phyloP scores from a whole-genome alignment of 2,888 invertebrate species.

The Cantharis rustica region DNA sequence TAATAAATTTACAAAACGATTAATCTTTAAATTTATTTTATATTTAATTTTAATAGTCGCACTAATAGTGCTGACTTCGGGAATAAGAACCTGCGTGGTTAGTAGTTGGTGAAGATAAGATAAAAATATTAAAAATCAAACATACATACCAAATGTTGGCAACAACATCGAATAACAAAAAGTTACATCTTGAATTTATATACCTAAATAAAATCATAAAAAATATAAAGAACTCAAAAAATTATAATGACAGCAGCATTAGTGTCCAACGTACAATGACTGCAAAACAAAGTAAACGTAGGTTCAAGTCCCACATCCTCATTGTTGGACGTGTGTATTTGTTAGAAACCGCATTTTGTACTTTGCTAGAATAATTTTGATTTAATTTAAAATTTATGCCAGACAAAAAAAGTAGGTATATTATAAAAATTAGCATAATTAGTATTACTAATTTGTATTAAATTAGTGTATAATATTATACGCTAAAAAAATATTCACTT shows the following conservation, averaged over 20 bases:
- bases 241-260: no score
- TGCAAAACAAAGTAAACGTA: background rate
- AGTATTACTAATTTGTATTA: constrained; percentile 10
- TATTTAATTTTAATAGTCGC: no score
- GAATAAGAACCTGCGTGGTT: no score
- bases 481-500: constrained; percentile 15
- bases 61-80: no score
- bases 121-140: no score
- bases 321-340: background rate
- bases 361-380: background rate
- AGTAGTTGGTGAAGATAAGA: no score
- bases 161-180: no score
- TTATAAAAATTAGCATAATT: constrained; percentile 12
- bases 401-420: constrained; percentile 1
- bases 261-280: background rate
- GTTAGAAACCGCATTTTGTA: background rate
- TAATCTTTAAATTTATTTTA: no score
- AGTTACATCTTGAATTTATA: no score
- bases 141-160: no score
- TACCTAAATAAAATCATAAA: background rate
- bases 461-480: constrained; percentile 6
- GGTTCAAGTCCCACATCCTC: background rate
- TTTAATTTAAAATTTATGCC: background rate
- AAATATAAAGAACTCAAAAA: no score
- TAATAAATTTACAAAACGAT: no score